Percentiles rank a stretch among this genome's conserved stretches.
These are phyloP conservation scores for Stichodactyla helianthus DNA, from an alignment of 64 coral and sea anemone genomes.

Conservation along the genomic window DNA sequence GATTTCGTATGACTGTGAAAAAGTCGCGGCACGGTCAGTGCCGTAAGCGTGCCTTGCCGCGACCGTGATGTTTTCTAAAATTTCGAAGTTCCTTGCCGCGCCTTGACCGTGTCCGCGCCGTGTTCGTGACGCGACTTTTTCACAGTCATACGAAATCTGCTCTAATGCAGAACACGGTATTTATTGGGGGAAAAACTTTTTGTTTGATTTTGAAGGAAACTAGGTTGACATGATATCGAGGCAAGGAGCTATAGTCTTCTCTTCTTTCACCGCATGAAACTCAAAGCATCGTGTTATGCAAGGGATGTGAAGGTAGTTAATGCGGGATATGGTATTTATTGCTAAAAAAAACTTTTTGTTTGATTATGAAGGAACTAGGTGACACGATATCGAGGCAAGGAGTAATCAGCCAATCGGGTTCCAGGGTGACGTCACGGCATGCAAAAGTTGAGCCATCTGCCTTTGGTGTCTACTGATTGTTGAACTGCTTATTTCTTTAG, in stretches of 20 bases:
- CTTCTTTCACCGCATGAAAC: not conserved
- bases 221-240: not conserved
- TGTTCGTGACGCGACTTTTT: no score
- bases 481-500: constrained; percentile 28
- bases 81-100: no score
- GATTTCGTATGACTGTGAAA: no score
- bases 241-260: no score
- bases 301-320: not conserved
- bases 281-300: not conserved
- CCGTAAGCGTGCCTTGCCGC: no score
- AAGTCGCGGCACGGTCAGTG: no score
- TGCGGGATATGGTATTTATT: not conserved
- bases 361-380: constrained; percentile 5
- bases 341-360: not conserved
- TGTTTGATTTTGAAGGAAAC: constrained; percentile 2
- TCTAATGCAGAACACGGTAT: not conserved
- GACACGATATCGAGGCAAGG: not conserved
- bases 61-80: no score
- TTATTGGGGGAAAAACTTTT: not conserved
- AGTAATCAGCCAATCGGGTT: not conserved
- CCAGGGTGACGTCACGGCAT: constrained; percentile 10
- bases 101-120: no score
- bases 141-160: no score
- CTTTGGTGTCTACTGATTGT: constrained; percentile 27
- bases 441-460: constrained; percentile 10